Conservation (phyloP, 1,140 invertebrate species). For the Aphelenchoides fujianensis region DNA sequence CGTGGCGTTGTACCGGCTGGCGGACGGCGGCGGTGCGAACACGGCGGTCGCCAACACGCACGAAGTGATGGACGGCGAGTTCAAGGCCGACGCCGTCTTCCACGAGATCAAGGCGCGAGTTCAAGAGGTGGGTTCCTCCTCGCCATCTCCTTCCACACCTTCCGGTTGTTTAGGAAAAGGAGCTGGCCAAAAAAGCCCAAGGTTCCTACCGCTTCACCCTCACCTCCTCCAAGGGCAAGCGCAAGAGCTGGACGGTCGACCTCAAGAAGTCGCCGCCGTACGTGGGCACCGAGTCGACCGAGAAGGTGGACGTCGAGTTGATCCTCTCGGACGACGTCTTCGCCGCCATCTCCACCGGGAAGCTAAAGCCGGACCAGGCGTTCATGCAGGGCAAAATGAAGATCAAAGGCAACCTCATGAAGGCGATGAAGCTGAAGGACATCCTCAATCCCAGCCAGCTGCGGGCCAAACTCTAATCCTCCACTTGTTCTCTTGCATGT, state of each 20-base stretch:
- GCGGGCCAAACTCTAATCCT: conserved; percentile 23
- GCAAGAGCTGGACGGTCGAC: conserved; percentile 57
- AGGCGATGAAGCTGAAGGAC: conserved; percentile 88
- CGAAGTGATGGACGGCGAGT: conserved; percentile 58
- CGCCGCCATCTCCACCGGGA: conserved; percentile 67
- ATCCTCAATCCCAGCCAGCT: conserved; percentile 63
- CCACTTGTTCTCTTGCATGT: too few species aligned
- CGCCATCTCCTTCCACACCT: too few species aligned
- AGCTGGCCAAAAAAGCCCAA: conserved; percentile 74
- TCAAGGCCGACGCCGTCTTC: conserved; percentile 76
- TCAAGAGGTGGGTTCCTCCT: conserved; percentile 68
- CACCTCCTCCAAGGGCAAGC: conserved; percentile 35
- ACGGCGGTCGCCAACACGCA: conserved; percentile 48
- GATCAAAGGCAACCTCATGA: conserved; percentile 65
- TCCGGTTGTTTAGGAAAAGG: conserved; percentile 72
- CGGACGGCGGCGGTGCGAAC: conserved; percentile 68
- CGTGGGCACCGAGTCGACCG: conserved; percentile 36
- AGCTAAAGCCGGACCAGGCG: conserved; percentile 84
- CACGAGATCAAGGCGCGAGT: conserved; percentile 77
- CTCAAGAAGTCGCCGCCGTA: conserved; percentile 49
- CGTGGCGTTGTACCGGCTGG: conserved; percentile 80
- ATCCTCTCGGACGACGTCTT: conserved; percentile 51
- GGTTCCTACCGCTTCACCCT: conserved; percentile 55
- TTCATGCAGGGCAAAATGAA: conserved; percentile 78
- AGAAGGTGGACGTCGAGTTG: conserved; percentile 55